These are phyloP conservation scores for Epinotia ramella DNA, from an alignment of 2,888 invertebrate genomes.

Conservation along the genomic window DNA sequence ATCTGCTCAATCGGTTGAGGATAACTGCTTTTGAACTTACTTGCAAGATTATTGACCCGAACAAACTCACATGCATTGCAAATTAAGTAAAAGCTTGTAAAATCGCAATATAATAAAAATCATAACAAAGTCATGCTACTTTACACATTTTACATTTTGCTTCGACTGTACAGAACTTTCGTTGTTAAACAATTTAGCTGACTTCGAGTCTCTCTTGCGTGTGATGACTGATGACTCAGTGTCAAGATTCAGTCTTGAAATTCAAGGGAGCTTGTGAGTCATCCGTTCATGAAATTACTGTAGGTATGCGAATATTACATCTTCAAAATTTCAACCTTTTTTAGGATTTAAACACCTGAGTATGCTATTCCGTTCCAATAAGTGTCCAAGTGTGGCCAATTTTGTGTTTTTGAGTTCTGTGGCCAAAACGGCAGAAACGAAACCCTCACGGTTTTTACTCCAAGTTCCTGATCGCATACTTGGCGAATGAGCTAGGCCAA, in stretches of 20 bases:
- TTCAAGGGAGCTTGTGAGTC: constrained; percentile 29
- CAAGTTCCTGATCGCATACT: background rate
- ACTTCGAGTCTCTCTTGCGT: constrained; percentile 13
- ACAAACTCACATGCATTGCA: no score
- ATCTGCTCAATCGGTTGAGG: no score
- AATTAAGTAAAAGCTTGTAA: no score
- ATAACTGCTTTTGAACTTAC: no score
- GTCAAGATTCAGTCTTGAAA: constrained; percentile 31
- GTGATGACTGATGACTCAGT: constrained; percentile 26
- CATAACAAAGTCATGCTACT: no score
- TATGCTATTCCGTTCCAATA: background rate
- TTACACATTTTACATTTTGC: background rate
- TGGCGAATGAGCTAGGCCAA: background rate
- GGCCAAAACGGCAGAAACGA: background rate
- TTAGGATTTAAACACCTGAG: background rate
- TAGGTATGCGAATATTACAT: background rate
- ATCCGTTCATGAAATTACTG: constrained; percentile 17
- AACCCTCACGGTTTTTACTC: background rate
- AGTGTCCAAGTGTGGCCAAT: background rate
- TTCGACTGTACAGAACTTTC: constrained; percentile 28
- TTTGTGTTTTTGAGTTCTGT: background rate
- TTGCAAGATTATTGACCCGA: no score
- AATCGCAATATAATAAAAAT: no score
- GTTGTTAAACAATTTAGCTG: constrained; percentile 32
- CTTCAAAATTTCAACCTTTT: background rate